phyloP scores from a whole-genome alignment of 2,888 invertebrate genomes.

The Oscheius sp. region DNA sequence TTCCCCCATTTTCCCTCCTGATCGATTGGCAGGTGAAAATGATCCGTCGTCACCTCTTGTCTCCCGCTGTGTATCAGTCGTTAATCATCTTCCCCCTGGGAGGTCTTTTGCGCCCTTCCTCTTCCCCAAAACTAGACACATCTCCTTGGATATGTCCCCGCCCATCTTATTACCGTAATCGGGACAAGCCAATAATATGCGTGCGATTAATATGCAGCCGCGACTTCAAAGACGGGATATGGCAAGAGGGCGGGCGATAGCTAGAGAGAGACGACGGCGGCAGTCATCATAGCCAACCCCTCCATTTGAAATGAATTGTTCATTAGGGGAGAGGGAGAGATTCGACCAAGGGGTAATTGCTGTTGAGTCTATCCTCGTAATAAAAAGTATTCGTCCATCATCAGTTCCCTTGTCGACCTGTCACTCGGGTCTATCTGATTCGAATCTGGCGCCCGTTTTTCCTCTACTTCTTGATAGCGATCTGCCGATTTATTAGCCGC shows the following conservation, averaged over 20 bases:
- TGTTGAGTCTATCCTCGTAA: neutral
- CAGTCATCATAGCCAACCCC: neutral
- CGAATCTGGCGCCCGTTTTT: constrained; percentile 36
- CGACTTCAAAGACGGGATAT: no score
- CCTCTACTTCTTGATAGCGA: constrained; percentile 26
- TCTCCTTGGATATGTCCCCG: constrained; percentile 2
- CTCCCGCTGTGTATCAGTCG: constrained; percentile 28
- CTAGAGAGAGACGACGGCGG: neutral
- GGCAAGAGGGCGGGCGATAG: no score
- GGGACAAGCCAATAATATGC: constrained; percentile 4
- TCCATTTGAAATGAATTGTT: constrained; percentile 16
- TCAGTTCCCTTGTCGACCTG: neutral
- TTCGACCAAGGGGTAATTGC: constrained; percentile 15
- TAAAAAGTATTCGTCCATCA: neutral
- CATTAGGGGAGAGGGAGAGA: constrained; percentile 11
- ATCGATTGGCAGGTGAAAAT: constrained; percentile 18
- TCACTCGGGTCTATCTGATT: constrained; percentile 26
- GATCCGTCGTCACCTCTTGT: neutral
- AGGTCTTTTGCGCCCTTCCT: constrained; percentile 10
- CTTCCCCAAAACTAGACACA: neutral
- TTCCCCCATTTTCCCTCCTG: constrained; percentile 5
- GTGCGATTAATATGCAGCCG: constrained; percentile 16
- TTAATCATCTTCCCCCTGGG: constrained; percentile 27
- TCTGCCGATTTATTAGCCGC: constrained; percentile 35
- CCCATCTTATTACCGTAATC: constrained; percentile 26